Evolutionary conservation across 1,140 invertebrate species (phyloP).

Genomic region (Chrysoperla carnea): DNA sequence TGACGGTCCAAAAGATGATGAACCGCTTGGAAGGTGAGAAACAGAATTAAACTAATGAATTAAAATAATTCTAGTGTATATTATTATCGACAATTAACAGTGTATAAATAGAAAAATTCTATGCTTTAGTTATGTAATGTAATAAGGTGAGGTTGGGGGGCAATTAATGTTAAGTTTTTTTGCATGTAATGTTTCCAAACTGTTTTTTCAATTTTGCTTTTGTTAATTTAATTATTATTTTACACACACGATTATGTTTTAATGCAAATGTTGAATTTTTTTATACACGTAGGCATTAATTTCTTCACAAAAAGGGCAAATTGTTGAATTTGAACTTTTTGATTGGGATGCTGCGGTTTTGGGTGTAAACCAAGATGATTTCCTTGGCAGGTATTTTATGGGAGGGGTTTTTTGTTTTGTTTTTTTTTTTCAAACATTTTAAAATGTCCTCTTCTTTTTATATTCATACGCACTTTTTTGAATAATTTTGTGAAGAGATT

Average conservation of each 20-base stretch:
- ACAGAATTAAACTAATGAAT: conserved; percentile 3
- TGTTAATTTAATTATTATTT: too few species aligned
- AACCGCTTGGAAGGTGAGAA: conserved; percentile 62
- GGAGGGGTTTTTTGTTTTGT: conserved; percentile 1
- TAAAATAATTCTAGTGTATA: not conserved
- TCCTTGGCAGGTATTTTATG: conserved; percentile 54
- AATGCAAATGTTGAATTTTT: too few species aligned
- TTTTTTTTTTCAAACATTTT: too few species aligned
- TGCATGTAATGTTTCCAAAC: too few species aligned
- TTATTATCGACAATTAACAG: too few species aligned
- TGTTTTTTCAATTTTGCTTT: too few species aligned
- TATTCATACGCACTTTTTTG: not conserved
- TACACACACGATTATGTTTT: too few species aligned
- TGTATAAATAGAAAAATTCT: too few species aligned
- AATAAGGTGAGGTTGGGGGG: too few species aligned
- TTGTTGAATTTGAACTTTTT: conserved; percentile 54
- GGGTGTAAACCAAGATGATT: conserved; percentile 65
- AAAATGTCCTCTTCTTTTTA: too few species aligned
- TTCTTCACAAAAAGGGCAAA: conserved; percentile 47
- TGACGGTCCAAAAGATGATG: conserved; percentile 63
- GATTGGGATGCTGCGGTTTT: conserved; percentile 70
- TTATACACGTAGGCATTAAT: conserved; percentile 40
- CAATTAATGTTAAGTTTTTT: too few species aligned
- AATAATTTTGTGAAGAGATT: conserved; percentile 1
- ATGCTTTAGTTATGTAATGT: too few species aligned